Conservation (phyloP, 2,113 vertebrate species). For the Phycodurus eques region DNA sequence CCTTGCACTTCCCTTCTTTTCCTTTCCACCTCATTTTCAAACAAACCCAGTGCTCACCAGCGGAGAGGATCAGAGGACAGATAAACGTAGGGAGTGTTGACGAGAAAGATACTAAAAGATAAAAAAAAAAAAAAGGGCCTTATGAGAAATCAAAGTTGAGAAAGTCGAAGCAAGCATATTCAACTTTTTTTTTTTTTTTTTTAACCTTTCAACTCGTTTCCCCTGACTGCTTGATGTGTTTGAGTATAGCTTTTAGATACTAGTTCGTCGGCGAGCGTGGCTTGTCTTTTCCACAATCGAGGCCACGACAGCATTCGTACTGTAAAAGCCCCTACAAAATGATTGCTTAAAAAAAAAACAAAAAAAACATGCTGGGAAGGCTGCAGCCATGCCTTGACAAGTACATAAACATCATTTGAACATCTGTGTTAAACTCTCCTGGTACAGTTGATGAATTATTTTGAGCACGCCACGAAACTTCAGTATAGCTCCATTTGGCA, state of each 20-base stretch:
- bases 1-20: slow-evolving; percentile 1
- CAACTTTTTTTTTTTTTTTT: slow-evolving; percentile 15
- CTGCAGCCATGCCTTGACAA: too few species aligned
- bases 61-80: slow-evolving; percentile 17
- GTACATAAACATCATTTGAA: too few species aligned
- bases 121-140: background rate
- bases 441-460: too few species aligned
- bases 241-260: slow-evolving; percentile 25
- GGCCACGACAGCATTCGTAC: too few species aligned
- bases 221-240: slow-evolving; percentile 23
- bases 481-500: too few species aligned
- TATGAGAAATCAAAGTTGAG: slow-evolving; percentile 22
- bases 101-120: slow-evolving; percentile 13
- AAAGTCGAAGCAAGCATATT: slow-evolving; percentile 33
- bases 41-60: slow-evolving; percentile 7
- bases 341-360: too few species aligned
- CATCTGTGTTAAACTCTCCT: too few species aligned
- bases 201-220: slow-evolving; percentile 6
- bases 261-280: background rate
- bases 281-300: too few species aligned
- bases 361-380: too few species aligned
- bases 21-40: slow-evolving; percentile 11
- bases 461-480: too few species aligned
- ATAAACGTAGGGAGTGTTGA: slow-evolving; percentile 16
- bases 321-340: too few species aligned